Percentiles rank a stretch among this genome's conserved stretches.
phyloP scores from a whole-genome alignment of 1,140 invertebrate genomes.

The Pseudoatta argentina region DNA sequence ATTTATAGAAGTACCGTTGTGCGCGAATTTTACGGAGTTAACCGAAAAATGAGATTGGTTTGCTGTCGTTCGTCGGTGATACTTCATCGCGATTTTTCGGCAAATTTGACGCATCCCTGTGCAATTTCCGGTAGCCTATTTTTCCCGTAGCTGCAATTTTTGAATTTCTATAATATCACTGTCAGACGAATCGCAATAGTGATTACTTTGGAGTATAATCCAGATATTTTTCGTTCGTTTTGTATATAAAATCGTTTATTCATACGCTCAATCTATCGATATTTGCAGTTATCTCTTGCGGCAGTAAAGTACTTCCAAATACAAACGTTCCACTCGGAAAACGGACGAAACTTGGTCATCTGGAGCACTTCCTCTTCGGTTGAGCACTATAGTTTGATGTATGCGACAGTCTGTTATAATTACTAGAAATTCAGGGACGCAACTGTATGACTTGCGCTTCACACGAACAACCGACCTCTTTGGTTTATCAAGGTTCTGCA shows the following conservation, averaged over 20 bases:
- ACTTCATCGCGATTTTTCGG: slow-evolving; percentile 34
- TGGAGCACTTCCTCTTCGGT: slow-evolving; percentile 32
- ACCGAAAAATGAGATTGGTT: slow-evolving; percentile 34
- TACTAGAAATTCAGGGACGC: slow-evolving; percentile 51
- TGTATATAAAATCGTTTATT: slow-evolving; percentile 8
- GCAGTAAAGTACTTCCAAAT: neutral
- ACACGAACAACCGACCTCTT: slow-evolving; percentile 40
- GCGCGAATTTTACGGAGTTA: slow-evolving; percentile 25
- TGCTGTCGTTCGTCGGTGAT: slow-evolving; percentile 7
- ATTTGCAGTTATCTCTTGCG: slow-evolving; percentile 10
- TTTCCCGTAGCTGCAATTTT: neutral
- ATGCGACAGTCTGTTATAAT: slow-evolving; percentile 55
- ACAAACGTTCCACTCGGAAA: slow-evolving; percentile 52
- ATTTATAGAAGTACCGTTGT: slow-evolving; percentile 36
- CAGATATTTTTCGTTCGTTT: slow-evolving; percentile 7
- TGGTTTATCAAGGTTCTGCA: neutral
- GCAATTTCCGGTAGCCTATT: neutral
- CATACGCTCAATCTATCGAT: slow-evolving; percentile 21
- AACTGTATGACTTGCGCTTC: slow-evolving; percentile 22
- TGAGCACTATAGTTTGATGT: slow-evolving; percentile 14
- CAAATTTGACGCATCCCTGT: slow-evolving; percentile 18
- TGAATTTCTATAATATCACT: neutral
- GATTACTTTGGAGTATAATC: slow-evolving; percentile 4
- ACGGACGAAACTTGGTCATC: slow-evolving; percentile 55
- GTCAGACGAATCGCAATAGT: neutral